Conservation (phyloP, 2,113 vertebrate genomes). For the Glaucomys volans region DNA sequence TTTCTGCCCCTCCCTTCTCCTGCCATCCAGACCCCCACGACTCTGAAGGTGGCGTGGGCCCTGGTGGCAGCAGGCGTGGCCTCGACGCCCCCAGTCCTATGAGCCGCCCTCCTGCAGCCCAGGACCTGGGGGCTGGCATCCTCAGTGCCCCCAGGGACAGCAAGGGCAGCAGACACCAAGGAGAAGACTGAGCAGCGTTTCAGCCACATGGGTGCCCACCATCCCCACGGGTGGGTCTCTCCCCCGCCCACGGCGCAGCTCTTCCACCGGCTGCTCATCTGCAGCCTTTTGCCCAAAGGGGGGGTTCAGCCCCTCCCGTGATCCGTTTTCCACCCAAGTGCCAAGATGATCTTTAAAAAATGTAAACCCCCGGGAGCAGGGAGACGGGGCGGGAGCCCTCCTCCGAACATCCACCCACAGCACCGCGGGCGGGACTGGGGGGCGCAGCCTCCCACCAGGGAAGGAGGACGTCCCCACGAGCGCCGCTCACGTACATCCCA, state of each 20-base stretch:
- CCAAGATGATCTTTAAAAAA: too few species aligned
- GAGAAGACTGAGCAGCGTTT: not conserved
- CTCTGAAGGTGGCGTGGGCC: not conserved
- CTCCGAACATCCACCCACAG: not conserved
- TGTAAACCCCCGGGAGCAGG: not conserved
- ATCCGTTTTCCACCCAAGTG: not conserved
- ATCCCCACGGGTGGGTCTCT: too few species aligned
- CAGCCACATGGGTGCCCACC: too few species aligned
- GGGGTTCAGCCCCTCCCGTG: too few species aligned
- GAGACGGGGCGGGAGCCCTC: not conserved
- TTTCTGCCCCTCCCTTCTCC: not conserved
- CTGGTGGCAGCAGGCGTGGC: not conserved
- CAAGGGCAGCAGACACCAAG: not conserved
- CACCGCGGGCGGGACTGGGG: not conserved
- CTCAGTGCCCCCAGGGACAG: not conserved
- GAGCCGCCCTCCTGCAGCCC: too few species aligned
- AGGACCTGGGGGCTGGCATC: not conserved
- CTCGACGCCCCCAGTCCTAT: not conserved
- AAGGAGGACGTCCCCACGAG: constrained; percentile 30
- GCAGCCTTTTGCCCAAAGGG: too few species aligned
- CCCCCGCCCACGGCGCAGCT: too few species aligned
- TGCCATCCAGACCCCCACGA: not conserved
- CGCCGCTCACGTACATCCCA: constrained; percentile 56
- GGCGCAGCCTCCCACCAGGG: not conserved
- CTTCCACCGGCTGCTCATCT: too few species aligned